Base-by-base conservation (phyloP, 2,113 vertebrate genomes). In the Xenopus borealis region DNA sequence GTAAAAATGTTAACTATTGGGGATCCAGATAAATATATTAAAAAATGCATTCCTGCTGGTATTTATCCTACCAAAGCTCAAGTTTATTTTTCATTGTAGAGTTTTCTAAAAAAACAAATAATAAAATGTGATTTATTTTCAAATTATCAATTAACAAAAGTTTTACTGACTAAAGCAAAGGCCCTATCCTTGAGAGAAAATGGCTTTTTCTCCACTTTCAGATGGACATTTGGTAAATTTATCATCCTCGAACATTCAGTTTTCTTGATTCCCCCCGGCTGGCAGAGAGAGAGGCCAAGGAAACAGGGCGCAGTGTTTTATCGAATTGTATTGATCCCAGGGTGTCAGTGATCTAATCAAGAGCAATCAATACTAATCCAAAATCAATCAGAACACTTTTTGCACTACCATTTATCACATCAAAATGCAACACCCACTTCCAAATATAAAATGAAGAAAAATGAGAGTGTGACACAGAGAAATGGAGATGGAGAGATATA, bases 291-390 rank as follows among this genome's bases (percentile, higher is more conserved):
- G 78, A 53, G 52, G 17, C 18, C 17, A 81, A 44, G 81, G 85
- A 86, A 83, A 71, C 58, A 58, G 0, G 66, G 71, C 78, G 81
- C 80, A 85, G 81, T 14, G 67, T 81, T 85, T 90, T 91, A 92
- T 92, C 87, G 85, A 87, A 80, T 83, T 67, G 71, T 86, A 91
- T 91, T 86, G 89, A 92, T 88, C 80, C 61, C 70, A 85, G 79
- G 80, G 79, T 88, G 85, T 85, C 88, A 69, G 86, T 83, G 86
- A 90, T 92, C 86, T 87, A 86, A 91, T 83, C 84, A 89, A 89
- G 79, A 82, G 81, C 83, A 89, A 91, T 92, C 88, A 89, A 91
- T 91, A 91, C 90, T 86, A 89, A 92, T 88, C 85, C 84, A 84
- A 89, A 91, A 91, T 92, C 89, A 88, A 91, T 90, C 88, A 82